These are phyloP conservation scores for Poecilia picta DNA, from an alignment of 2,797 vertebrate species.

Conservation along the genomic window DNA sequence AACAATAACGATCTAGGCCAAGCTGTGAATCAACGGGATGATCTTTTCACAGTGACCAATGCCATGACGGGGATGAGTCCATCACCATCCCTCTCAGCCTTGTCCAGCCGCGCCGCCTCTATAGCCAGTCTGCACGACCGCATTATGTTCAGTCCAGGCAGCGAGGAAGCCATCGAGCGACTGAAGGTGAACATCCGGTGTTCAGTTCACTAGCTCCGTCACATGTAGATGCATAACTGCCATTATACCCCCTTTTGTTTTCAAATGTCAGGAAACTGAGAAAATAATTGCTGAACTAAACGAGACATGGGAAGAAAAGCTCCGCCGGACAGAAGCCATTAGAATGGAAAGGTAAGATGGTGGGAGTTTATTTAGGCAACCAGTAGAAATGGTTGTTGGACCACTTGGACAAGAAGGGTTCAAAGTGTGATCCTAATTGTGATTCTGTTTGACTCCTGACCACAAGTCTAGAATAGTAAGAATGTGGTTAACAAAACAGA, in stretches of 20 bases:
- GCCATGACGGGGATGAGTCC: constrained; percentile 96
- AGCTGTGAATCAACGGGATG: constrained; percentile 89
- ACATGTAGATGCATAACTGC: background rate
- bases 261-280: constrained; percentile 89
- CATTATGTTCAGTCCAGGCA: constrained; percentile 95
- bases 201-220: constrained; percentile 1
- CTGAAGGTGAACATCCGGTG: constrained; percentile 86
- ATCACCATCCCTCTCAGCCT: constrained; percentile 91
- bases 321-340: constrained; percentile 94
- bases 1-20: constrained; percentile 88
- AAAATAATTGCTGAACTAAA: constrained; percentile 99
- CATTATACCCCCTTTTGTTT: constrained; percentile 7
- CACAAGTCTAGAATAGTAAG: no score
- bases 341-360: constrained; percentile 92
- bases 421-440: no score
- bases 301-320: constrained; percentile 98
- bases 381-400: background rate
- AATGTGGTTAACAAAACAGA: no score
- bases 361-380: background rate
- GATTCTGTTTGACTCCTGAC: no score
- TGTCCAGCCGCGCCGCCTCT: constrained; percentile 94
- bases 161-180: constrained; percentile 95
- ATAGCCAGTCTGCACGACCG: constrained; percentile 95
- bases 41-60: constrained; percentile 99
- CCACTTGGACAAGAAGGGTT: background rate